Conservation (phyloP, 2,888 invertebrate species). For the Ochlodes sylvanus region DNA sequence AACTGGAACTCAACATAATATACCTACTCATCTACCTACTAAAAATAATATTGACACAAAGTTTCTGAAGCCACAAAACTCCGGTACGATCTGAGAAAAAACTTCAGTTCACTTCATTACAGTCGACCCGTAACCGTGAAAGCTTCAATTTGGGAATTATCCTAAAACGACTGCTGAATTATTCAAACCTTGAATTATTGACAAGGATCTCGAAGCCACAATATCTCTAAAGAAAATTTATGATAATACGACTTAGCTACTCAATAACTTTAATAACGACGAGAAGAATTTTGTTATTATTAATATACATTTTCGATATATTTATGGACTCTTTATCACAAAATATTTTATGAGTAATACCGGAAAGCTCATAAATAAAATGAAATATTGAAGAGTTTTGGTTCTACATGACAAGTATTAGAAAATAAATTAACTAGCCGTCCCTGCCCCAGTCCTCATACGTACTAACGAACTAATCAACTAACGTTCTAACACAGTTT, state of each 20-base stretch:
- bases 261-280: slow-evolving; percentile 50
- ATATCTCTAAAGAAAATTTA: slow-evolving; percentile 67
- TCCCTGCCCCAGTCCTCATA: too few species aligned
- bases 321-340: not conserved
- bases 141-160: slow-evolving; percentile 75
- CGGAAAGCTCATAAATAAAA: too few species aligned
- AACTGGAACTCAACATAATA: too few species aligned
- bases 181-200: slow-evolving; percentile 76
- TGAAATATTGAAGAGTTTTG: too few species aligned
- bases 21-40: too few species aligned
- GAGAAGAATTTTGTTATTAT: slow-evolving; percentile 28
- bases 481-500: too few species aligned
- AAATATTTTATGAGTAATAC: too few species aligned
- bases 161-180: slow-evolving; percentile 73
- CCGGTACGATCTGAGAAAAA: slow-evolving; percentile 47
- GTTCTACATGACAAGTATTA: too few species aligned
- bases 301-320: slow-evolving; percentile 8
- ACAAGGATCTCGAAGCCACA: slow-evolving; percentile 64
- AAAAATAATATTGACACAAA: not conserved
- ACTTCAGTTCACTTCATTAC: slow-evolving; percentile 63
- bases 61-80: not conserved
- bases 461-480: too few species aligned
- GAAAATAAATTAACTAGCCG: too few species aligned
- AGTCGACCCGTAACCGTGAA: slow-evolving; percentile 61
- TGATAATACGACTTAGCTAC: slow-evolving; percentile 59